Percentiles rank a stretch among this genome's conserved stretches.
Conservation (phyloP, 2,888 invertebrate genomes). For the Euproctis similis region DNA sequence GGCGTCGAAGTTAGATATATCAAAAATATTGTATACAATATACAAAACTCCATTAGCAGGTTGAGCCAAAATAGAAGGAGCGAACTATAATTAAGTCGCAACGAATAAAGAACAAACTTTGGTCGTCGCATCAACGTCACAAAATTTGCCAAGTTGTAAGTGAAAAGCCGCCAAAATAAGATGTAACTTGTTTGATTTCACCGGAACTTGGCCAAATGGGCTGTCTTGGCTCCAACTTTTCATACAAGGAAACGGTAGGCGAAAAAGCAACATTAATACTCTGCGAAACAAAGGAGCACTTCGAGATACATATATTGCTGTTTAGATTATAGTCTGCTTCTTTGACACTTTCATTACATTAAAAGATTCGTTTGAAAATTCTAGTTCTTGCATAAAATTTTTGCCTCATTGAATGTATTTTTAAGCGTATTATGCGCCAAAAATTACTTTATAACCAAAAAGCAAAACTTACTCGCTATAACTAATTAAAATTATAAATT, state of each 20-base stretch:
- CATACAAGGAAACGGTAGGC: constrained; percentile 46
- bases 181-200: constrained; percentile 61
- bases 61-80: constrained; percentile 8
- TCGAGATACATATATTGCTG: constrained; percentile 42
- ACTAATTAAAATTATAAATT: too few species aligned
- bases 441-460: too few species aligned
- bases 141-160: constrained; percentile 52
- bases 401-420: too few species aligned
- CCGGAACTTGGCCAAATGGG: constrained; percentile 55
- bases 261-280: constrained; percentile 62
- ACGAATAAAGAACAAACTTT: constrained; percentile 56
- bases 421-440: too few species aligned
- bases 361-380: too few species aligned
- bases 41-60: constrained; percentile 7
- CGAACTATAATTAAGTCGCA: constrained; percentile 44
- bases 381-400: too few species aligned
- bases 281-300: constrained; percentile 54
- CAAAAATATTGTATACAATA: too few species aligned
- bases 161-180: constrained; percentile 58
- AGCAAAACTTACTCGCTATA: too few species aligned
- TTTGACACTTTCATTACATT: too few species aligned
- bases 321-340: constrained; percentile 42
- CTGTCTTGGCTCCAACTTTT: constrained; percentile 50
- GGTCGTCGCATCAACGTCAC: constrained; percentile 58
- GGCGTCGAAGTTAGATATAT: too few species aligned